phyloP scores from a whole-genome alignment of 2,888 invertebrate genomes.

The Acanthosepion lycidas region DNA sequence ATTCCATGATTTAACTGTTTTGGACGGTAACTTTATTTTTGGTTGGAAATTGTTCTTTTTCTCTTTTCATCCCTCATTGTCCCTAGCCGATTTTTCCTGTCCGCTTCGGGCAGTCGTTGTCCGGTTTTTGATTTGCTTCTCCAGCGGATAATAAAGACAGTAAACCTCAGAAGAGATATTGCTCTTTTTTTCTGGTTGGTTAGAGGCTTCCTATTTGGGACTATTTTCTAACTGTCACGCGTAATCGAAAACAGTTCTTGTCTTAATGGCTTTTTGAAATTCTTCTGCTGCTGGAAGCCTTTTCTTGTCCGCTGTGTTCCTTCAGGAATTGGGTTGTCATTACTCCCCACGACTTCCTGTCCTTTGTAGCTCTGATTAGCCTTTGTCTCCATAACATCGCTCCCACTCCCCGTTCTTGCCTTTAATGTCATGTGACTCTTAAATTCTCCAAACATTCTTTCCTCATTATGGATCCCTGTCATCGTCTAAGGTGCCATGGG shows the following conservation, averaged over 20 bases:
- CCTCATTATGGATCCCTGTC: too few relatives aligned
- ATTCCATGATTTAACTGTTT: conserved; percentile 3
- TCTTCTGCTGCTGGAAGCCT: too few relatives aligned
- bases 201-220: neutral
- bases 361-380: too few relatives aligned
- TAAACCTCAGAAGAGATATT: neutral
- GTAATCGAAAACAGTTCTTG: neutral
- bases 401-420: too few relatives aligned
- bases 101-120: neutral
- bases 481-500: too few relatives aligned
- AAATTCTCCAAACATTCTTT: too few relatives aligned
- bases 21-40: neutral
- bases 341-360: too few relatives aligned
- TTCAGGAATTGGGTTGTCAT: too few relatives aligned
- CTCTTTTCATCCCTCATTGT: neutral
- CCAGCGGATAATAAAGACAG: neutral
- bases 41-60: neutral
- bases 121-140: neutral
- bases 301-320: too few relatives aligned
- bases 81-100: neutral
- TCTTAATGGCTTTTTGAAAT: neutral
- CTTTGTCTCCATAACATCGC: too few relatives aligned
- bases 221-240: neutral
- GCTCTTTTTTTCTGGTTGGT: neutral
- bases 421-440: too few relatives aligned